Evolutionary conservation across 1,140 invertebrate species (phyloP).

Genomic region (Mycetomoellerius zeteki): DNA sequence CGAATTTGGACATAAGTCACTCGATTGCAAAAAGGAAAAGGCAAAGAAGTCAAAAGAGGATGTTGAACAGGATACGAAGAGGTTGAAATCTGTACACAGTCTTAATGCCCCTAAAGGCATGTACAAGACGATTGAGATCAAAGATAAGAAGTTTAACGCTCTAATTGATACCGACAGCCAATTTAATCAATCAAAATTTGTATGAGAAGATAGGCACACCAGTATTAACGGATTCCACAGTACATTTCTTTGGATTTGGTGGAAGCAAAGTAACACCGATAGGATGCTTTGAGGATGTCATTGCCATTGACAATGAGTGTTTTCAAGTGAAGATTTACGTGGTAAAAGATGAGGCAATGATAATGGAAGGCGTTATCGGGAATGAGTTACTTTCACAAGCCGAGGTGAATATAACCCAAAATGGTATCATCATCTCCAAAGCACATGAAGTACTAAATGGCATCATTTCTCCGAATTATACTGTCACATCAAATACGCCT

Average conservation of each 20-base stretch:
- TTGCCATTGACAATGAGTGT: not conserved
- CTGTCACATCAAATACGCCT: too few species aligned
- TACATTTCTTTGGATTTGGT: not conserved
- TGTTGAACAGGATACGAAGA: not conserved
- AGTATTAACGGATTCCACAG: too few species aligned
- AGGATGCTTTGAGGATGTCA: not conserved
- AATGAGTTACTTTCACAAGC: conserved; percentile 1
- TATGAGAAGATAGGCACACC: too few species aligned
- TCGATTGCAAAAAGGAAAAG: not conserved
- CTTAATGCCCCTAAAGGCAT: not conserved
- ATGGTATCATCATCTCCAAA: not conserved
- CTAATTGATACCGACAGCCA: too few species aligned
- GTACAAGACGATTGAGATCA: not conserved
- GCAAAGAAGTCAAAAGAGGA: too few species aligned
- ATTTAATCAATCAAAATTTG: too few species aligned
- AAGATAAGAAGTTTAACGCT: not conserved
- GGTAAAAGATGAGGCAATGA: not conserved
- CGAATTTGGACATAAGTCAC: not conserved
- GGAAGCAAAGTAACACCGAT: not conserved
- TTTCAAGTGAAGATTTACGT: not conserved
- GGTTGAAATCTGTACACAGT: not conserved
- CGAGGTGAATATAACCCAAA: not conserved
- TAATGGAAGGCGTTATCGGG: not conserved
- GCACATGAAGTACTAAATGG: not conserved
- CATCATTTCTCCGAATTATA: not conserved